Conservation (phyloP, 2,113 vertebrate genomes). For the Python bivittatus region DNA sequence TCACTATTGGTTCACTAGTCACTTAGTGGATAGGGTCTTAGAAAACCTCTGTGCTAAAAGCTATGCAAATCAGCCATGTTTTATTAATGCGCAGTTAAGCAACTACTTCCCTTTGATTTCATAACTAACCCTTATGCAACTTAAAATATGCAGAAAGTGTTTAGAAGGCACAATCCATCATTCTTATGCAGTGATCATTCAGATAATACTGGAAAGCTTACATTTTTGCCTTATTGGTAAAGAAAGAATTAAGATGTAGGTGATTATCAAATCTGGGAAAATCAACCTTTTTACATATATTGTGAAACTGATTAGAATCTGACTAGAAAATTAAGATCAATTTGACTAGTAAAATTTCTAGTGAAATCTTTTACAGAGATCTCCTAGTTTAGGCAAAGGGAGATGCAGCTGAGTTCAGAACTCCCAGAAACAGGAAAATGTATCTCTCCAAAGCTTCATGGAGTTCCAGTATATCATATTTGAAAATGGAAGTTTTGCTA, state of each 20-base stretch:
- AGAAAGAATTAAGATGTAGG: background rate
- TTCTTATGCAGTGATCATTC: background rate
- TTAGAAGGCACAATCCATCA: background rate
- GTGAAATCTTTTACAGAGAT: too few species aligned
- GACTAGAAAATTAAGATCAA: too few species aligned
- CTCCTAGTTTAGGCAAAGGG: too few species aligned
- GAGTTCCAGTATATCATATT: background rate
- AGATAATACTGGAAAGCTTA: background rate
- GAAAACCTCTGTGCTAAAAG: background rate
- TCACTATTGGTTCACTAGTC: background rate
- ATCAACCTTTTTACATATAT: too few species aligned
- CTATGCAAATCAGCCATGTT: background rate
- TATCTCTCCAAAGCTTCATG: too few species aligned
- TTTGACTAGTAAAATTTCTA: too few species aligned
- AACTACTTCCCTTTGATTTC: background rate
- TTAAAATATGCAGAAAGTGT: background rate
- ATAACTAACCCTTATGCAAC: too few species aligned
- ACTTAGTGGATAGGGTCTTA: background rate
- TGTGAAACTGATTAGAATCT: too few species aligned
- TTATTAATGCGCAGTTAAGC: background rate
- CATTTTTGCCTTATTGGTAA: background rate
- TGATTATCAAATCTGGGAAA: too few species aligned
- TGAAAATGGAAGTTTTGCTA: background rate
- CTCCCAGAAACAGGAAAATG: too few species aligned
- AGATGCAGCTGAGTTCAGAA: too few species aligned